Percentiles rank a stretch among this genome's conserved stretches.
Conservation (phyloP, 1,140 invertebrate species). For the Drosophila trapezifrons region DNA sequence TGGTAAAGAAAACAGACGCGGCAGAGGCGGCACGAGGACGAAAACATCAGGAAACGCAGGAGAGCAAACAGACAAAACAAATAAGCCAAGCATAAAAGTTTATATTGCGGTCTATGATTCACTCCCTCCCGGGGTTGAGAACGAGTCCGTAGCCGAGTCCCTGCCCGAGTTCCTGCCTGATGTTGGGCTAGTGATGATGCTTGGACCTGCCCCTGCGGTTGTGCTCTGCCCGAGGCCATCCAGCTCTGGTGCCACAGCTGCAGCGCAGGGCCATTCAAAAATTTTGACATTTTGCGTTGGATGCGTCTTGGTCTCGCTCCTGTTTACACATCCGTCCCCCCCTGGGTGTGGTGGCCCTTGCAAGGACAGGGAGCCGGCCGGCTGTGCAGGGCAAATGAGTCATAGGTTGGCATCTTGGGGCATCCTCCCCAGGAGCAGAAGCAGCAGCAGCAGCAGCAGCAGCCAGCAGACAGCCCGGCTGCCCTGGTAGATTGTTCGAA, state of each 20-base stretch:
- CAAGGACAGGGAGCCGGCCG: background rate
- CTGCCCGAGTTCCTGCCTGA: no score
- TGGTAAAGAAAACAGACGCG: conserved; percentile 54
- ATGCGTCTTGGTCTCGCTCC: conserved; percentile 47
- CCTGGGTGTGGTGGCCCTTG: background rate
- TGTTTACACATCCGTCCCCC: conserved; percentile 67
- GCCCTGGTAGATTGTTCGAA: conserved; percentile 68
- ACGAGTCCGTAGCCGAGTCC: background rate
- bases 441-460: background rate
- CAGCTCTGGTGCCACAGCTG: conserved; percentile 55
- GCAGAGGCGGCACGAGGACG: conserved; percentile 21
- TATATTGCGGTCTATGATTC: conserved; percentile 82
- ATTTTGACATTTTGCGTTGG: conserved; percentile 77
- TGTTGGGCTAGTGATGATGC: background rate
- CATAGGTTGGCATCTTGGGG: conserved; percentile 45
- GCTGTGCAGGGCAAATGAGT: conserved; percentile 29
- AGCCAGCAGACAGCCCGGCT: background rate
- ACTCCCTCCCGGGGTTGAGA: conserved; percentile 26
- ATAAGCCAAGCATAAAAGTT: conserved; percentile 81
- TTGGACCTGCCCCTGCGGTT: conserved; percentile 47
- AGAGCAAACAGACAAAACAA: conserved; percentile 77
- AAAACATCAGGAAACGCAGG: conserved; percentile 23
- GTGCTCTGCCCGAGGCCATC: conserved; percentile 10
- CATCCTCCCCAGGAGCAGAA: background rate
- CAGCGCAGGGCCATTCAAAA: conserved; percentile 72